These are phyloP conservation scores for Heliocidaris tuberculata DNA, from an alignment of 35 echinoderm and acorn worm genomes.

Conservation along the genomic window DNA sequence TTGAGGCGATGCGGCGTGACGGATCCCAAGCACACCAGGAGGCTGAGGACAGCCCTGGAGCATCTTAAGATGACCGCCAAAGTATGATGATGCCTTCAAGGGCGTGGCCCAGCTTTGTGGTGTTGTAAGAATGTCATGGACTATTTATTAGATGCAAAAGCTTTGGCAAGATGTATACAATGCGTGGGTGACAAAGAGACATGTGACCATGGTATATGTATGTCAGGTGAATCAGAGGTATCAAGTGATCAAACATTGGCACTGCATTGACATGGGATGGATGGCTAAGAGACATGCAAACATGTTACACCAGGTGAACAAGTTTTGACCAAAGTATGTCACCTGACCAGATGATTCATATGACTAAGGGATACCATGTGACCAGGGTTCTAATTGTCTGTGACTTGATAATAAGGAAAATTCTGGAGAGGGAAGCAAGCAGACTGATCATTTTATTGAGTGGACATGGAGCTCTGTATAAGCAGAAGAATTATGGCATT, in stretches of 20 bases:
- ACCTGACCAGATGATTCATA: not conserved
- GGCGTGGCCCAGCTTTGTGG: not conserved
- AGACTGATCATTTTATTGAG: not conserved
- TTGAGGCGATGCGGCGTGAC: slow-evolving; percentile 80
- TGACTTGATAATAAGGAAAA: not conserved
- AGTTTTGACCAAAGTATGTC: not conserved
- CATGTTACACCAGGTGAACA: too few species aligned
- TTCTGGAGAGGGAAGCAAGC: not conserved
- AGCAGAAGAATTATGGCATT: not conserved
- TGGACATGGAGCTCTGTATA: not conserved
- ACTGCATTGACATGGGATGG: too few species aligned
- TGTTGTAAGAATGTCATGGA: not conserved
- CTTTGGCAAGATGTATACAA: not conserved
- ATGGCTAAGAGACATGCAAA: too few species aligned
- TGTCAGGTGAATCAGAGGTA: not conserved
- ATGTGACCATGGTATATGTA: not conserved
- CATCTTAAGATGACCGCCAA: slow-evolving; percentile 65
- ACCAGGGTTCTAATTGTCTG: not conserved
- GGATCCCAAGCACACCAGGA: slow-evolving; percentile 78
- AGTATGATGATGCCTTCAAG: slow-evolving; percentile 20
- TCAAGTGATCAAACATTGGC: too few species aligned
- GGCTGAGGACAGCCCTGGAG: slow-evolving; percentile 71
- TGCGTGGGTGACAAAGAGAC: not conserved
- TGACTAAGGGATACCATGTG: not conserved
- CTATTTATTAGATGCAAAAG: not conserved